A percentile compares a stretch with the other conserved stretches of the same genome.
Conservation (phyloP, 2,797 vertebrate genomes). For the Sardinella longiceps region DNA sequence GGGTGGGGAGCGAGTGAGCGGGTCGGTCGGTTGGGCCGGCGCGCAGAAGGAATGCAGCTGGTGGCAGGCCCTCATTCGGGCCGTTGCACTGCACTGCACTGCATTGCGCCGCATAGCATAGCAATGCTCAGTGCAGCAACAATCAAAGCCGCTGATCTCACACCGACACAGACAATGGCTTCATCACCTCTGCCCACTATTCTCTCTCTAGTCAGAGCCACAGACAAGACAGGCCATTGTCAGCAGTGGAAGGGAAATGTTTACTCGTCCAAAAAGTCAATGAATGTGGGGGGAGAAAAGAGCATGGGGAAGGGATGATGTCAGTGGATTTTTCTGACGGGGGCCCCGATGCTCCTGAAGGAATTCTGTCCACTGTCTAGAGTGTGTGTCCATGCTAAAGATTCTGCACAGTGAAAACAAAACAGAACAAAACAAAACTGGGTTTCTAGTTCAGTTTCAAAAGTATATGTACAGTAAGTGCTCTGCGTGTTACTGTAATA, state of each 20-base stretch:
- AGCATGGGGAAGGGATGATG: neutral
- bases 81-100: neutral
- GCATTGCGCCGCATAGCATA: no score
- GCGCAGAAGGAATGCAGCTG: constrained; percentile 12
- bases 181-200: neutral
- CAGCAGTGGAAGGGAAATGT: neutral
- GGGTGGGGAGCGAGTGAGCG: neutral
- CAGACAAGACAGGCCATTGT: constrained; percentile 2
- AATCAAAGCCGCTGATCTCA: constrained; percentile 7
- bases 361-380: neutral
- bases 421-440: no score
- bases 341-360: neutral
- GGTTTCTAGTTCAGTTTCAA: neutral
- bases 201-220: neutral
- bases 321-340: neutral
- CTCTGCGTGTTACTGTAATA: no score
- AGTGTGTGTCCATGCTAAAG: neutral
- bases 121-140: neutral
- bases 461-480: no score
- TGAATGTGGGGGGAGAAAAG: neutral
- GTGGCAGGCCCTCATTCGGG: neutral
- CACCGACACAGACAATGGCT: constrained; percentile 1
- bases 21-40: neutral
- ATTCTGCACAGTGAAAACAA: neutral
- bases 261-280: neutral